Evolutionary conservation across 2,113 vertebrate species (phyloP), one percentile per base, ranked within the genome.

Genomic region (Sporophila hypoxantha): DNA sequence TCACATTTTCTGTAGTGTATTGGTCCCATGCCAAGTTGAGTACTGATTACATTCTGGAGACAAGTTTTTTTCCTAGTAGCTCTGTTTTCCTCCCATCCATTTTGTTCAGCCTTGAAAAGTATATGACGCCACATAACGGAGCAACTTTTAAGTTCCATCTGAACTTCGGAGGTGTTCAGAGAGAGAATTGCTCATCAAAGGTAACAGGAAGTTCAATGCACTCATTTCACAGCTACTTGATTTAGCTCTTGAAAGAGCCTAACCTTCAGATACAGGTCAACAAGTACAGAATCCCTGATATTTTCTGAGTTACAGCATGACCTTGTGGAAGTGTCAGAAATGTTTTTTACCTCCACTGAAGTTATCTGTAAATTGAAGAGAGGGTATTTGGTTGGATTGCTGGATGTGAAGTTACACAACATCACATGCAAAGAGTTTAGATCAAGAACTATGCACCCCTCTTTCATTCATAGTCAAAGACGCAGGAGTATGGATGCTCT

Each of bases 1-100:
- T 2, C 7, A 3, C 34, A 23, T 36, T 34, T 53, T 17, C 34
- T 8, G 6, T 13, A 5, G 27, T 7, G 6, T 6, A 0, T 12
- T 66, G 59, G 34, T 65, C 14, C 23, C 16, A 3, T 4, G 32
- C 41, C 71, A 57, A 15, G 27, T 4, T 1, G 5, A 17, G 21
- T 25, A 14, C 32, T 1, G 47, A 26, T 61, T 49, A 9, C 9
- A 1, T 50, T 47, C 71, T 6, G 53, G 36, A 76, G 21, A 29
- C 1, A 4, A 19, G 6, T 39, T 66, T 70, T 76, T 39, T 36
- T 55, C 37, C n/a, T 10, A 13, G 26, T 66, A 47, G 47, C 23
- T 70, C 10, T 32, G 0, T 59, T 78, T 93, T 60, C 68, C 13
- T 64, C 46, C 20, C 5, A 5, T 25, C 37, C 5, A 1, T 62